These are phyloP conservation scores for Nasua narica DNA, from an alignment of 2,797 vertebrate genomes.

Conservation along the genomic window DNA sequence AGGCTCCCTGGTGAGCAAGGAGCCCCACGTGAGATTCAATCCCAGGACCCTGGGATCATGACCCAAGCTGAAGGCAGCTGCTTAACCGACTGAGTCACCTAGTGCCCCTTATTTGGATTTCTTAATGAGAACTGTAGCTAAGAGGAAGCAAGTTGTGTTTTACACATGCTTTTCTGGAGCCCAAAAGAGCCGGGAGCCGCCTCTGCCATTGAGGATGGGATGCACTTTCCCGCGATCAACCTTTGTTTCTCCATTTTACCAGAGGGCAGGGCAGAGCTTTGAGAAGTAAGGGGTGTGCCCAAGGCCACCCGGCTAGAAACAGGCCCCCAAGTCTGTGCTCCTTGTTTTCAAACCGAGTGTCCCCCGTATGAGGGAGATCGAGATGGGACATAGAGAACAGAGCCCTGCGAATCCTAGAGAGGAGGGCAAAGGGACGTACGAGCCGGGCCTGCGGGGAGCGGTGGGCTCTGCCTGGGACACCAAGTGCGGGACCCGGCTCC, in stretches of 20 bases:
- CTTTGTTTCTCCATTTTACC: neutral
- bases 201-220: neutral
- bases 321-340: neutral
- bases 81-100: too few species aligned
- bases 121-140: neutral
- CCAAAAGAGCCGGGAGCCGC: neutral
- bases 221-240: too few species aligned
- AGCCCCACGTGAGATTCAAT: too few species aligned
- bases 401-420: neutral
- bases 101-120: neutral
- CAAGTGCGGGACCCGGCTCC: neutral
- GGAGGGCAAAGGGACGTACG: neutral
- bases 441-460: fast-evolving
- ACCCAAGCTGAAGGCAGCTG: too few species aligned
- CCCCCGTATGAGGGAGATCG: fast-evolving
- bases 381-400: neutral
- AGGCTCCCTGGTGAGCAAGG: too few species aligned
- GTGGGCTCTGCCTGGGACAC: fast-evolving
- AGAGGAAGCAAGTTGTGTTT: neutral
- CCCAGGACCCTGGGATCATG: too few species aligned
- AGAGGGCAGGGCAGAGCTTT: neutral
- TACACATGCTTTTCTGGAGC: neutral
- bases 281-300: neutral
- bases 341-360: neutral
- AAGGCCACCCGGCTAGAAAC: neutral